These are phyloP conservation scores for Camponotus floridanus DNA, from an alignment of 1,140 invertebrate genomes.

Conservation along the genomic window DNA sequence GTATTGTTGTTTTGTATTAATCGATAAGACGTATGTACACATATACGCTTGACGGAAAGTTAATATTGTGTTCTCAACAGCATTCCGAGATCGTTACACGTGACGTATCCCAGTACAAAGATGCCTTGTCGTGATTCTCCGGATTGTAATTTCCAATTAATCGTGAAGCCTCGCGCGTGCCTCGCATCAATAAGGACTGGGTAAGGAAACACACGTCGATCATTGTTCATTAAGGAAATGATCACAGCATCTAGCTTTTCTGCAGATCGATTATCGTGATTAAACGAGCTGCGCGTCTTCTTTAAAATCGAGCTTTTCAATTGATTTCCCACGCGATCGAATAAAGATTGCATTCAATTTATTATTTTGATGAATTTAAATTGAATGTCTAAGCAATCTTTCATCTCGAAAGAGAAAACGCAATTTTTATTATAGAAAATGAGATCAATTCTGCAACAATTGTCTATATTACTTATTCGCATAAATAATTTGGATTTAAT, in stretches of 20 bases:
- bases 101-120: background rate
- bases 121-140: slow-evolving; percentile 54
- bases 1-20: slow-evolving; percentile 6
- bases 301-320: background rate
- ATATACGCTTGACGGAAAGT: background rate
- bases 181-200: slow-evolving; percentile 66
- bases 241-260: slow-evolving; percentile 59
- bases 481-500: too few species aligned
- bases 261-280: slow-evolving; percentile 66
- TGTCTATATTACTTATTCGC: background rate
- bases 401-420: background rate
- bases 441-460: background rate
- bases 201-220: slow-evolving; percentile 65
- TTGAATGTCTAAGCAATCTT: background rate
- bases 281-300: slow-evolving; percentile 29
- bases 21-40: background rate
- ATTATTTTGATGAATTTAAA: background rate
- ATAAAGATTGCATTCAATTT: background rate
- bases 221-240: slow-evolving; percentile 69
- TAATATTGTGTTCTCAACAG: background rate
- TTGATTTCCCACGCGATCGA: background rate
- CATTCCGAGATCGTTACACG: slow-evolving; percentile 23
- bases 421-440: background rate
- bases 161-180: slow-evolving; percentile 66
- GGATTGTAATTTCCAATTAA: slow-evolving; percentile 62